Percentiles rank a stretch among this genome's conserved stretches.
Conservation (phyloP, 2,797 vertebrate genomes). For the Sebastes trivittatus region DNA sequence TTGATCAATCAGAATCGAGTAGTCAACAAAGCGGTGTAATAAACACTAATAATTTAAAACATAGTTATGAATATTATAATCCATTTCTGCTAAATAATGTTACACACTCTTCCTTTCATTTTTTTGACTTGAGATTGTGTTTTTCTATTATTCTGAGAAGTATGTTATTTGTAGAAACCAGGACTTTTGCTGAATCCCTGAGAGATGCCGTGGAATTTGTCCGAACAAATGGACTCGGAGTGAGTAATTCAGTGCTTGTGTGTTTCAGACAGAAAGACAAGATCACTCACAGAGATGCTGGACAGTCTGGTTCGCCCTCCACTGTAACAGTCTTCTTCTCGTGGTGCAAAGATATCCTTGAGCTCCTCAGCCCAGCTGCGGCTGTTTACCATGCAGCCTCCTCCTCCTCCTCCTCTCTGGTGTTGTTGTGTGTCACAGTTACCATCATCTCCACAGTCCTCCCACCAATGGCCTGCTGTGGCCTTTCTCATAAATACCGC, state of each 20-base stretch:
- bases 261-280: neutral
- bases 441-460: slow-evolving; percentile 33
- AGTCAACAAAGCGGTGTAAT: too few species aligned
- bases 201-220: neutral
- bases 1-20: too few species aligned
- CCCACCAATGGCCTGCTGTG: slow-evolving; percentile 56
- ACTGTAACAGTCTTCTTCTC: slow-evolving; percentile 36
- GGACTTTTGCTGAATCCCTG: neutral
- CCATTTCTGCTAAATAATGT: too few species aligned
- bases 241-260: neutral
- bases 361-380: slow-evolving; percentile 73
- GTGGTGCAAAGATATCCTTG: slow-evolving; percentile 52
- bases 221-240: neutral
- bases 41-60: too few species aligned
- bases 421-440: slow-evolving; percentile 2
- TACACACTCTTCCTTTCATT: too few species aligned
- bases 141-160: neutral
- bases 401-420: neutral
- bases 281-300: slow-evolving; percentile 68
- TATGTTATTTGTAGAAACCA: neutral
- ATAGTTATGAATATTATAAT: too few species aligned
- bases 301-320: slow-evolving; percentile 43
- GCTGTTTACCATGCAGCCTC: slow-evolving; percentile 63
- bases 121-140: neutral
- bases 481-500: slow-evolving; percentile 40